A percentile compares a stretch with the other conserved stretches of the same genome.
Evolutionary conservation across 2,888 invertebrate species (phyloP).

Genomic region (Syrista parreyssii): DNA sequence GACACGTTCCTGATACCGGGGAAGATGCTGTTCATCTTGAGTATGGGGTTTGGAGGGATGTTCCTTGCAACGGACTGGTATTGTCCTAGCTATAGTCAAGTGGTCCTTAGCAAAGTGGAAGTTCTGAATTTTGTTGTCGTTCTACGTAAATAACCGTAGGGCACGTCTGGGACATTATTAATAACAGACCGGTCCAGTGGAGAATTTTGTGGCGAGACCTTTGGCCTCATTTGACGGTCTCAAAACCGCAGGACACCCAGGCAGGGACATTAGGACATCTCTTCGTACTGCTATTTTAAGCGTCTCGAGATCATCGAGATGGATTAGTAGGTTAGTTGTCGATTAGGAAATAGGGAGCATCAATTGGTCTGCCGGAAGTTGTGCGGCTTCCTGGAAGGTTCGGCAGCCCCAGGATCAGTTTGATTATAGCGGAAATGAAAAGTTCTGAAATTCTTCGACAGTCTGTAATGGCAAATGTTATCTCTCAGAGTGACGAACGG

Average conservation of each 20-base stretch:
- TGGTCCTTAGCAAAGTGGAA: not conserved
- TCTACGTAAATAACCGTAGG: not conserved
- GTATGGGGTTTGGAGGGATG: not conserved
- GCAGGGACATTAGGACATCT: not conserved
- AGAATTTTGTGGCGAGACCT: slow-evolving; percentile 26
- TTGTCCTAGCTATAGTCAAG: not conserved
- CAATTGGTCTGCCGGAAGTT: not conserved
- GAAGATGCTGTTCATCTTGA: not conserved
- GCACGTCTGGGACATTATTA: not conserved
- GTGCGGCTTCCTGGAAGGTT: not conserved
- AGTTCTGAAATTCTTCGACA: not conserved
- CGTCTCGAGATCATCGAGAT: not conserved
- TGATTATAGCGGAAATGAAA: not conserved
- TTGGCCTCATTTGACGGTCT: slow-evolving; percentile 27
- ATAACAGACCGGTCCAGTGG: not conserved
- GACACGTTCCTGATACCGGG: not conserved
- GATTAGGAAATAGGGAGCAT: not conserved
- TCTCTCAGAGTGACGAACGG: not conserved
- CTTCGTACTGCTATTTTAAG: not conserved
- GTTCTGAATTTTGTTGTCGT: not conserved
- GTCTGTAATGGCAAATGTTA: not conserved
- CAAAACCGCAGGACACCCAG: slow-evolving; percentile 39
- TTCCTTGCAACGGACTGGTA: not conserved
- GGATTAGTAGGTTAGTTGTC: not conserved
- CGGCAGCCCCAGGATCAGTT: not conserved